Conservation (phyloP, 2,888 invertebrate species). For the Iphiclides podalirius region DNA sequence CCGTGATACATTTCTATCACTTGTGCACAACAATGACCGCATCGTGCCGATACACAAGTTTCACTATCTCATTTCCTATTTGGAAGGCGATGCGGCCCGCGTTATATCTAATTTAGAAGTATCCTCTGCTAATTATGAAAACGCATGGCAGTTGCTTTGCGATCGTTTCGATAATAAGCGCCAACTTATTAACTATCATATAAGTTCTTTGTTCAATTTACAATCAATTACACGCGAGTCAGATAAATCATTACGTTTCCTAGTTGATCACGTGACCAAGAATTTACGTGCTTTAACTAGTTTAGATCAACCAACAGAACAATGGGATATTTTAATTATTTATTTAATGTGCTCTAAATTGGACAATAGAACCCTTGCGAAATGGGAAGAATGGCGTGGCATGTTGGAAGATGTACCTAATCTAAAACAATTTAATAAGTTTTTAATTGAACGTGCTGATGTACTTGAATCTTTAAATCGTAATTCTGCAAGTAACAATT, state of each 20-base stretch:
- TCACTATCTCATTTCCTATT: slow-evolving; percentile 24
- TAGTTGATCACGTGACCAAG: slow-evolving; percentile 30
- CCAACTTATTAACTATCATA: slow-evolving; percentile 26
- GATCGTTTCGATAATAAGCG: slow-evolving; percentile 26
- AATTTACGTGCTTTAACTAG: slow-evolving; percentile 28
- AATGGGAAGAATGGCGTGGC: slow-evolving; percentile 34
- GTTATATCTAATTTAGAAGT: slow-evolving; percentile 26
- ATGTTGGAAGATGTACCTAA: slow-evolving; percentile 25
- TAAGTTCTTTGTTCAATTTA: slow-evolving; percentile 23
- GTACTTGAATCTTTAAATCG: slow-evolving; percentile 30
- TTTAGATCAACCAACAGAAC: slow-evolving; percentile 28
- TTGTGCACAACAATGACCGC: too few species aligned
- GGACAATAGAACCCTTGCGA: slow-evolving; percentile 26
- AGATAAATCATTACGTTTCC: slow-evolving; percentile 23
- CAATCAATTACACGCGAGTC: slow-evolving; percentile 24
- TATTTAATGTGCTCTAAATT: slow-evolving; percentile 29
- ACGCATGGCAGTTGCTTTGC: slow-evolving; percentile 25
- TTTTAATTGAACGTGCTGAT: slow-evolving; percentile 32
- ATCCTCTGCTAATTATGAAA: slow-evolving; percentile 21
- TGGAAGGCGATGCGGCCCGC: slow-evolving; percentile 26
- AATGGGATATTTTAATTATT: slow-evolving; percentile 31
- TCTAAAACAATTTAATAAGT: slow-evolving; percentile 30
- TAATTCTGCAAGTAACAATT: too few species aligned
- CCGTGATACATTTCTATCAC: slow-evolving; percentile 1
- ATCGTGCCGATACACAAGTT: slow-evolving; percentile 23